phyloP scores from a whole-genome alignment of 2,113 vertebrate species.

The Orientallactaga bullata region DNA sequence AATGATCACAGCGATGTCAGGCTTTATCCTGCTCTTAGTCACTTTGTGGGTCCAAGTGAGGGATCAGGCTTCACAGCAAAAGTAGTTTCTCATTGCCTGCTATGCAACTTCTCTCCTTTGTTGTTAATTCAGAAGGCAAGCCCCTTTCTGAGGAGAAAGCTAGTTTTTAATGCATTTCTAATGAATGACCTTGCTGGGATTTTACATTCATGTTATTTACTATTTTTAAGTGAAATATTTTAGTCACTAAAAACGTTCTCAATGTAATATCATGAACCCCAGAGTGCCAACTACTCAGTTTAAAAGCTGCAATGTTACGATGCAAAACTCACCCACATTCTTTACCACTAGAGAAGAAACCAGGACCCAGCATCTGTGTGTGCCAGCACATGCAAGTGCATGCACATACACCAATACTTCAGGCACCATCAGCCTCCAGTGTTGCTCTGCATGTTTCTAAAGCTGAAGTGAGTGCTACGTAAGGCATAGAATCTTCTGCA shows the following conservation, averaged over 20 bases:
- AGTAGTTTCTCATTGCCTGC: neutral
- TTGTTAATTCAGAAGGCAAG: neutral
- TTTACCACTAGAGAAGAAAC: neutral
- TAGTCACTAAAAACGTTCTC: neutral
- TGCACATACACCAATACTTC: neutral
- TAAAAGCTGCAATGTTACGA: constrained; percentile 2
- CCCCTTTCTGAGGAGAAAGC: neutral
- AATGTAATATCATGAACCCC: neutral
- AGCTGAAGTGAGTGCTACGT: neutral
- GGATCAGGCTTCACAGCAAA: neutral
- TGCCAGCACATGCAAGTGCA: neutral
- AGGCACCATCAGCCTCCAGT: fast-evolving
- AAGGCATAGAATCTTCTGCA: neutral
- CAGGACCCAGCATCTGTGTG: neutral
- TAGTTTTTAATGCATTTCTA: neutral
- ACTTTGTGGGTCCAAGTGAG: neutral
- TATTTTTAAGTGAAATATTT: neutral
- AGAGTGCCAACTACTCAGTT: neutral
- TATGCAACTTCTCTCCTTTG: neutral
- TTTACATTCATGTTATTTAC: neutral
- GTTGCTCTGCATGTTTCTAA: neutral
- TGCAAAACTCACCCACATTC: neutral
- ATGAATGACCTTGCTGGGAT: neutral
- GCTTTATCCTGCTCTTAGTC: neutral
- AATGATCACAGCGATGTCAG: too few relatives aligned